A percentile compares a stretch with the other conserved stretches of the same genome.
Conservation (phyloP, 2,888 invertebrate species). For the Elgonia sp. region DNA sequence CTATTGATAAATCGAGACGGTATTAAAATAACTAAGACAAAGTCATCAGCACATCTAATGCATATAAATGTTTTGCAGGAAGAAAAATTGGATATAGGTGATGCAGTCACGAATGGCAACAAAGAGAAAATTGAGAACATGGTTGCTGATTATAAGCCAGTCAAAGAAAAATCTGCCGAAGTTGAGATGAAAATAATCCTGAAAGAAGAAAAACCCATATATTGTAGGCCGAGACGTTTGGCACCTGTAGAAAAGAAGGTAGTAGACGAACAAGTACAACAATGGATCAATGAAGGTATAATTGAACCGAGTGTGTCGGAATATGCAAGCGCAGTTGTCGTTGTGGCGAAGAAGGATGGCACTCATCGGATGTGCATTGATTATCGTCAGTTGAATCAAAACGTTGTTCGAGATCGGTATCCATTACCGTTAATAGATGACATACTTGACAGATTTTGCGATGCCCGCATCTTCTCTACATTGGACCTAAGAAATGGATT, state of each 20-base stretch:
- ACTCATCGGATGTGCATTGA: conserved; percentile 71
- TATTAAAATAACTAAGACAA: conserved; percentile 24
- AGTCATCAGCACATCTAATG: conserved; percentile 26
- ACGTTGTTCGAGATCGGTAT: conserved; percentile 70
- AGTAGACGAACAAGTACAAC: conserved; percentile 11
- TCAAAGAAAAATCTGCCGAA: conserved; percentile 12
- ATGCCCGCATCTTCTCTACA: neutral
- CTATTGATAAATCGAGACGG: conserved; percentile 16
- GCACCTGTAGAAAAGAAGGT: conserved; percentile 23
- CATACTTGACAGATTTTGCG: neutral
- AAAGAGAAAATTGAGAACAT: neutral
- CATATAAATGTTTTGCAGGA: neutral
- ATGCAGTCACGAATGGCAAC: neutral
- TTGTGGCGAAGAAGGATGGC: conserved; percentile 34
- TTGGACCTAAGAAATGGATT: conserved; percentile 38
- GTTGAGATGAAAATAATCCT: conserved; percentile 24
- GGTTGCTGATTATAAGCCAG: neutral
- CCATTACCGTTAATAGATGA: conserved; percentile 72
- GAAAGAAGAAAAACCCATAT: conserved; percentile 28
- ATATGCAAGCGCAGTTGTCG: conserved; percentile 29
- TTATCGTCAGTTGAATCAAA: conserved; percentile 67
- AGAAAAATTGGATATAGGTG: conserved; percentile 41
- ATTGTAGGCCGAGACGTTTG: conserved; percentile 32
- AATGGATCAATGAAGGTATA: conserved; percentile 40
- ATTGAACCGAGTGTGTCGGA: conserved; percentile 41